phyloP scores from a whole-genome alignment of 2,797 vertebrate species.

The Tadarida brasiliensis region DNA sequence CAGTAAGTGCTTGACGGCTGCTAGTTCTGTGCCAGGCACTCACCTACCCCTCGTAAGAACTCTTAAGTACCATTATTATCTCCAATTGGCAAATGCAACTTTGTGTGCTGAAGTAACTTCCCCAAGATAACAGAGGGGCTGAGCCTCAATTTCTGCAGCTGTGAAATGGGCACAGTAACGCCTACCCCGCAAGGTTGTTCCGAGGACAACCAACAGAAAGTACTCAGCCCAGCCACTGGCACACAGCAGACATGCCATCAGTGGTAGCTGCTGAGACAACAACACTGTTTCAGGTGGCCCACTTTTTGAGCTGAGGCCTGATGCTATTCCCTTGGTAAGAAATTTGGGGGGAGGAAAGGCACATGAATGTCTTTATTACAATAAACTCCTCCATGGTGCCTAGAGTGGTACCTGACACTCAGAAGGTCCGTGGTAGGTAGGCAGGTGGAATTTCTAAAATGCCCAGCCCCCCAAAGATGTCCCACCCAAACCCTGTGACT shows the following conservation, averaged over 20 bases:
- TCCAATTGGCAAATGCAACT: neutral
- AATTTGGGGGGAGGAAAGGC: fast-evolving
- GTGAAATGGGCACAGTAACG: neutral
- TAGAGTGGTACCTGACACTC: neutral
- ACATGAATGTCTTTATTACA: neutral
- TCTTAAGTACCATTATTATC: neutral
- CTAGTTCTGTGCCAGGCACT: neutral
- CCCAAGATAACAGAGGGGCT: neutral
- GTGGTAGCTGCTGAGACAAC: neutral
- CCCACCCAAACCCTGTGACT: neutral
- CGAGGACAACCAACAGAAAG: neutral
- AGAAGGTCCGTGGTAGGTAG: neutral
- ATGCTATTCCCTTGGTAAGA: neutral
- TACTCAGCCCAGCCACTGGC: neutral
- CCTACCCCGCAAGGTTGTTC: neutral
- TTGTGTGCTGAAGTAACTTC: neutral
- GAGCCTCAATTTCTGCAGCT: neutral
- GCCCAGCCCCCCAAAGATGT: neutral
- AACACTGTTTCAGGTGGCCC: neutral
- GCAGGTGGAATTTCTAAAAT: neutral
- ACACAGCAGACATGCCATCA: neutral
- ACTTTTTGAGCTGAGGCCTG: neutral
- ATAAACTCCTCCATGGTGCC: neutral
- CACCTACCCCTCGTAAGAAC: neutral
- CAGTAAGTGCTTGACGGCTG: neutral